Percentiles rank a stretch among this genome's conserved stretches.
phyloP scores from a whole-genome alignment of 1,140 invertebrate genomes.

The Drosophila busckii region DNA sequence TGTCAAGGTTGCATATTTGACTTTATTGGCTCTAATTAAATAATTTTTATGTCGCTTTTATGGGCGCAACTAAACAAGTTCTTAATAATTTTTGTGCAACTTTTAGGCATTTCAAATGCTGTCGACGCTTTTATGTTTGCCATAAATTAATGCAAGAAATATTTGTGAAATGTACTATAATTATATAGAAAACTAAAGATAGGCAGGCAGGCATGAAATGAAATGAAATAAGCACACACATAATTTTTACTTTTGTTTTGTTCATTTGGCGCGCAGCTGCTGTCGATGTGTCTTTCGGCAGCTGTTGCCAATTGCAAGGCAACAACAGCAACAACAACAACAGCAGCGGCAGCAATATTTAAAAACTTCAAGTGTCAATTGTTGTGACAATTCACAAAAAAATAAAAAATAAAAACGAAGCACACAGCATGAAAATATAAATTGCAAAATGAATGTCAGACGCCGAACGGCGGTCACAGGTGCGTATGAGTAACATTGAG shows the following conservation, averaged over 20 bases:
- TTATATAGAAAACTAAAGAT: conserved; percentile 48
- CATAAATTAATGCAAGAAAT: conserved; percentile 67
- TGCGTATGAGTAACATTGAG: conserved; percentile 75
- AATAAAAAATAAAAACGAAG: conserved; percentile 60
- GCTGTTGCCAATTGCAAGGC: conserved; percentile 24
- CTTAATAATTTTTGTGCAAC: conserved; percentile 9
- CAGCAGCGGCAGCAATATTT: conserved; percentile 37
- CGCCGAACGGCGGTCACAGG: conserved; percentile 50
- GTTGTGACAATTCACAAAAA: conserved; percentile 71
- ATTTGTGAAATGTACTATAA: conserved; percentile 60
- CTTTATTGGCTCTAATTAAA: conserved; percentile 11
- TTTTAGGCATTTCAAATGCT: conserved; percentile 23
- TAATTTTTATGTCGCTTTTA: conserved; percentile 19
- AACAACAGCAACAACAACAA: conserved; percentile 25
- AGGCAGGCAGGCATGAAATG: too few species aligned
- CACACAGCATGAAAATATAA: too few species aligned
- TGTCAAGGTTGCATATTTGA: too few species aligned
- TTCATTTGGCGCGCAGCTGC: conserved; percentile 64
- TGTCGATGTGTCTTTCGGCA: conserved; percentile 73
- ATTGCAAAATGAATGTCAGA: too few species aligned
- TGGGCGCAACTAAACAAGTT: conserved; percentile 21
- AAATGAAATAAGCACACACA: too few species aligned
- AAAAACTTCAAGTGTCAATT: conserved; percentile 73
- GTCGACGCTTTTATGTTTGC: conserved; percentile 38
- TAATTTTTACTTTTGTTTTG: conserved; percentile 61